Conservation (phyloP, 2,113 vertebrate species). For the Turdus rufiventris region DNA sequence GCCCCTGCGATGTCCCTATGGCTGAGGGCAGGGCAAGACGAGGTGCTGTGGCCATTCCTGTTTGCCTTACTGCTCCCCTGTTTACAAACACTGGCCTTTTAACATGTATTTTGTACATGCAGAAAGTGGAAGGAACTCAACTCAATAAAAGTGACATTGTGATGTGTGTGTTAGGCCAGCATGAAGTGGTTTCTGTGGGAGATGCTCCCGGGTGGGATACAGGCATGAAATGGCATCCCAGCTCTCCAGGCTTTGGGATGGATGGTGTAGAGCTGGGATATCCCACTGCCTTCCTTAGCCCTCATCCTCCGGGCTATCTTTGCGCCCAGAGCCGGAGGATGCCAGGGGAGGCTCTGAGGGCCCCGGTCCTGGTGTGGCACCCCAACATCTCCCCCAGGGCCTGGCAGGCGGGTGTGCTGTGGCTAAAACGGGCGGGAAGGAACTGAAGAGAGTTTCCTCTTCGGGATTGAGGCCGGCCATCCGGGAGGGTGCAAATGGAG, state of each 20-base stretch:
- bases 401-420: too few relatives aligned
- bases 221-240: not conserved
- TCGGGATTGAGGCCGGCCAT: not conserved
- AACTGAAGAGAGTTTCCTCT: not conserved
- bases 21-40: not conserved
- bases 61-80: not conserved
- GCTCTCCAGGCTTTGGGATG: too few relatives aligned
- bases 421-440: not conserved
- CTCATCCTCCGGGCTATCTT: not conserved
- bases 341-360: not conserved
- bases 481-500: fast-evolving
- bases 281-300: not conserved
- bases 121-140: not conserved
- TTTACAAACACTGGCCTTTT: conserved; percentile 10
- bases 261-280: fast-evolving
- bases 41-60: not conserved
- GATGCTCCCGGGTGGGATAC: fast-evolving
- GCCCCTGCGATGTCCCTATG: fast-evolving
- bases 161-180: fast-evolving
- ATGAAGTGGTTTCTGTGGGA: not conserved
- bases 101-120: not conserved
- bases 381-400: fast-evolving
- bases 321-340: too few relatives aligned
- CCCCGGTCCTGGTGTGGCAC: too few relatives aligned
- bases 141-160: conserved; percentile 9